phyloP scores from a whole-genome alignment of 1,140 invertebrate genomes.

The Lerema accius region DNA sequence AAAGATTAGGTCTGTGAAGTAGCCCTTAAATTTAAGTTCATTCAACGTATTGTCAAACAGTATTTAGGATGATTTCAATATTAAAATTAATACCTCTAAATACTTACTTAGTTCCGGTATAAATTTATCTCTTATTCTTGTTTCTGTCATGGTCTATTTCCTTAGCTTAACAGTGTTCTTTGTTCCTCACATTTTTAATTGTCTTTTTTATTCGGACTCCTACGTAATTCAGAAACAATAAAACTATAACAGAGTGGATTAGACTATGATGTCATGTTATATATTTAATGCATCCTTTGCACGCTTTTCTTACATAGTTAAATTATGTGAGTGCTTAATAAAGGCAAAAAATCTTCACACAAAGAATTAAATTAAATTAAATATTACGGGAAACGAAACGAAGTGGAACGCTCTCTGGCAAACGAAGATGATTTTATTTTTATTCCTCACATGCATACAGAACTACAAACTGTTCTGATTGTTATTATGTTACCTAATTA shows the following conservation, averaged over 20 bases:
- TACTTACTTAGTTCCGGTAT: no score
- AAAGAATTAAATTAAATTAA: constrained; percentile 22
- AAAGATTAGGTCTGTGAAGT: no score
- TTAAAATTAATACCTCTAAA: no score
- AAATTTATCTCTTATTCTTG: no score
- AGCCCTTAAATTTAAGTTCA: no score
- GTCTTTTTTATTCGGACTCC: no score
- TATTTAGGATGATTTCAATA: no score
- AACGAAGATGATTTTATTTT: constrained; percentile 10
- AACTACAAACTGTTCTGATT: constrained; percentile 42
- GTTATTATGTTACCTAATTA: constrained; percentile 46
- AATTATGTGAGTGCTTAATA: constrained; percentile 3
- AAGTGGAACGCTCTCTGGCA: constrained; percentile 20
- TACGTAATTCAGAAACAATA: background rate
- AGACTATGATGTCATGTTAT: background rate
- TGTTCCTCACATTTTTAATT: no score
- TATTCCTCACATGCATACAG: constrained; percentile 19
- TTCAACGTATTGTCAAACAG: no score
- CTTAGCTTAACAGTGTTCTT: no score
- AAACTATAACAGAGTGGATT: background rate
- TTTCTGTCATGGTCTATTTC: no score
- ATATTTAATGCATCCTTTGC: background rate
- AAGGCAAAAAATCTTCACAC: constrained; percentile 5
- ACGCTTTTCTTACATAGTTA: constrained; percentile 12
- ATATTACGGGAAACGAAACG: constrained; percentile 28